Conservation (phyloP, 2,113 vertebrate genomes). For the Phycodurus eques region DNA sequence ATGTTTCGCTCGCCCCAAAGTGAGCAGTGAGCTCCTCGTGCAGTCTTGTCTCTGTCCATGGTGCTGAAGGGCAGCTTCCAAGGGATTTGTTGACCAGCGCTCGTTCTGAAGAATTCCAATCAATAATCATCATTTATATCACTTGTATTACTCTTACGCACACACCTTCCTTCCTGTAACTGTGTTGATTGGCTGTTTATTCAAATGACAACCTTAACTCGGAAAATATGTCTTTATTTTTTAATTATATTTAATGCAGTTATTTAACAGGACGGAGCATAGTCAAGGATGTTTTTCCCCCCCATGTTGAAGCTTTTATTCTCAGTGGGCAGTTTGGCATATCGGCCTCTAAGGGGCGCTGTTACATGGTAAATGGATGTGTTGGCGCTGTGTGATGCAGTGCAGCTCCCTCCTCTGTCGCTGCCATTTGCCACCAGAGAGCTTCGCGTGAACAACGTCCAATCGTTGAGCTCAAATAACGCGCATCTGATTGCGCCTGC, state of each 20-base stretch:
- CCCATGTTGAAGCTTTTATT: neutral
- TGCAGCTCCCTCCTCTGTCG: slow-evolving; percentile 15
- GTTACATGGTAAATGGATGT: slow-evolving; percentile 43
- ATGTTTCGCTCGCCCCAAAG: neutral
- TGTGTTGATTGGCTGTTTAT: neutral
- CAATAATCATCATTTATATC: neutral
- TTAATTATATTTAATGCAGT: neutral
- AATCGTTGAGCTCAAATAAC: neutral
- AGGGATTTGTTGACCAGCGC: neutral
- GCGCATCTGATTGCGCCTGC: neutral
- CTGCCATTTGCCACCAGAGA: slow-evolving; percentile 16
- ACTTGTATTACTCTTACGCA: no score
- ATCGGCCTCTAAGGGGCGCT: slow-evolving; percentile 57
- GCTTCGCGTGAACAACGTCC: neutral
- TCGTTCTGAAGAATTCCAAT: neutral
- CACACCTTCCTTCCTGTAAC: neutral
- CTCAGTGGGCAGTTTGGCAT: neutral
- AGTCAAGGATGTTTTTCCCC: neutral
- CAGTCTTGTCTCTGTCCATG: slow-evolving; percentile 1
- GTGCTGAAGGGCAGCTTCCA: neutral
- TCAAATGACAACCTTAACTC: neutral
- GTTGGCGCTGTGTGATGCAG: neutral
- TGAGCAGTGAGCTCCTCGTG: neutral
- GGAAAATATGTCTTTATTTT: neutral
- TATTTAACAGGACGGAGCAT: neutral